These are phyloP conservation scores for Rhyacichthys aspro DNA, from an alignment of 2,797 vertebrate genomes.

Conservation along the genomic window DNA sequence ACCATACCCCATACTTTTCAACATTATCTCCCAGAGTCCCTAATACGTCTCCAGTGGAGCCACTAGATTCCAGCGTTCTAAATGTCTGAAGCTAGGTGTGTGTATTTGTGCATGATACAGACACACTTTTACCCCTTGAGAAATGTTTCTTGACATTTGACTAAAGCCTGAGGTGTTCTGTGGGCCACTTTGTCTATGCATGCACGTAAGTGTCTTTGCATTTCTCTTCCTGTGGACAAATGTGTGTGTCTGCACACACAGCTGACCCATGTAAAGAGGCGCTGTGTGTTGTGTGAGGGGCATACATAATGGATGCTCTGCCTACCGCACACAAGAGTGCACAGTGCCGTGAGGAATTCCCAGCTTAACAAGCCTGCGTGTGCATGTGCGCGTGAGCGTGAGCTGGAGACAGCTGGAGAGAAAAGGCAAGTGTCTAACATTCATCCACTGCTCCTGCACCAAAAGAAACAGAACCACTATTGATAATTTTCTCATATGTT, in stretches of 20 bases:
- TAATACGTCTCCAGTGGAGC: conserved; percentile 35
- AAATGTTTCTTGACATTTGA: conserved; percentile 65
- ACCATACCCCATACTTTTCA: conserved; percentile 33
- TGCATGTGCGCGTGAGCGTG: conserved; percentile 14
- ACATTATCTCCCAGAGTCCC: conserved; percentile 10
- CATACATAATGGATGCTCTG: conserved; percentile 75
- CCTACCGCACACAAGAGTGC: conserved; percentile 51
- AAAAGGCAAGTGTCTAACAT: conserved; percentile 28
- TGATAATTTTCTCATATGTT: conserved; percentile 20
- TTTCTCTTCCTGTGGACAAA: conserved; percentile 26
- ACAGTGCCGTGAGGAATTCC: conserved; percentile 61
- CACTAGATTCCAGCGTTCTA: conserved; percentile 16
- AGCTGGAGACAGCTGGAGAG: neutral
- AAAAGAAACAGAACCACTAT: conserved; percentile 10
- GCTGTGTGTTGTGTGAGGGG: conserved; percentile 42
- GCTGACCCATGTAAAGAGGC: conserved; percentile 74
- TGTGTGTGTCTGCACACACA: conserved; percentile 10
- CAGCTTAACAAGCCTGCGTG: conserved; percentile 54
- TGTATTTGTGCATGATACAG: conserved; percentile 17
- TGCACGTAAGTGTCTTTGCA: conserved; percentile 31
- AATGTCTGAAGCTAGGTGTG: conserved; percentile 39
- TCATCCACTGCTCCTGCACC: conserved; percentile 35
- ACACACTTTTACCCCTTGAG: conserved; percentile 43
- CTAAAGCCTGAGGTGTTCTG: conserved; percentile 64
- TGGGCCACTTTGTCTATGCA: conserved; percentile 50